A percentile compares a stretch with the other conserved stretches of the same genome.
These are phyloP conservation scores for Clamator glandarius DNA, from an alignment of 2,797 vertebrate genomes.

Conservation along the genomic window DNA sequence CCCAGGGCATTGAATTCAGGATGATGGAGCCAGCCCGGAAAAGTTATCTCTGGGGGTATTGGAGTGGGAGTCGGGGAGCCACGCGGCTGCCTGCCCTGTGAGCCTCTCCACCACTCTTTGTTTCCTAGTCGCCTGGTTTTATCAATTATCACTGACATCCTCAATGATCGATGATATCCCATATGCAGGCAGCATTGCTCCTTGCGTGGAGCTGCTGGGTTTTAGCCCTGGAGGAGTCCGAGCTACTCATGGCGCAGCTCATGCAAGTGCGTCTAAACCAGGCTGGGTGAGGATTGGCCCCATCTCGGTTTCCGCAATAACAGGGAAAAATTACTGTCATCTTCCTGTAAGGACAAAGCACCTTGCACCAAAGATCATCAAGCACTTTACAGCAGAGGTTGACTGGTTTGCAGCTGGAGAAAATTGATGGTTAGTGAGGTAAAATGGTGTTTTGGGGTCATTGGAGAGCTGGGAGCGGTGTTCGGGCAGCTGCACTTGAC, in stretches of 20 bases:
- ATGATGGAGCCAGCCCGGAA: neutral
- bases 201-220: neutral
- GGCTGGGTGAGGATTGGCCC: neutral
- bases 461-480: accelerated
- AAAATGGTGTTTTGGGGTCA: slow-evolving; percentile 4
- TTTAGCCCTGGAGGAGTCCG: neutral
- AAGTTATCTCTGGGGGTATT: accelerated
- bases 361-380: neutral
- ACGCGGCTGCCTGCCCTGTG: accelerated
- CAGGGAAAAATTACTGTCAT: neutral
- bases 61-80: accelerated
- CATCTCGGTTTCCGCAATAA: neutral
- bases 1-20: neutral
- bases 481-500: neutral
- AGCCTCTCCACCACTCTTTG: accelerated
- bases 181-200: neutral
- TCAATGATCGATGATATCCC: neutral
- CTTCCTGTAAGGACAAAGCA: neutral
- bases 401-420: slow-evolving; percentile 22
- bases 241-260: neutral
- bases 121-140: neutral
- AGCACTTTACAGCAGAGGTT: slow-evolving; percentile 3
- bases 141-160: neutral
- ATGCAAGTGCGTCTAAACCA: neutral
- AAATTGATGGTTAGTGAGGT: neutral